Percentiles rank a stretch among this genome's conserved stretches.
phyloP scores from a whole-genome alignment of 2,113 vertebrate genomes.

The Egretta garzetta region DNA sequence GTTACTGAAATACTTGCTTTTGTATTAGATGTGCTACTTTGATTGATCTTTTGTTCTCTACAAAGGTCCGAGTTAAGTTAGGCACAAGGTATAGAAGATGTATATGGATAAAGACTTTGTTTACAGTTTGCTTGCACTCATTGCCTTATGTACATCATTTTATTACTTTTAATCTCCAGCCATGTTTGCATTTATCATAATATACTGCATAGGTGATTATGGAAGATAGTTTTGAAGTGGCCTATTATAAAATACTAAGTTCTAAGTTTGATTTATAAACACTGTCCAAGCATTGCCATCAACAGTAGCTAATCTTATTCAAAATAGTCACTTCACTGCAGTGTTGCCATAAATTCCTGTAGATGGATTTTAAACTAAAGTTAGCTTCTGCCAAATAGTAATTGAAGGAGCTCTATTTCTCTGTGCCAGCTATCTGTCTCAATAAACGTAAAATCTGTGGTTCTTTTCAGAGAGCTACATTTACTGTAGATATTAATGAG shows the following conservation, averaged over 20 bases:
- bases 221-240: constrained; percentile 57
- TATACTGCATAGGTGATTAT: constrained; percentile 67
- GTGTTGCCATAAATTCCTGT: constrained; percentile 72
- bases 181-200: constrained; percentile 65
- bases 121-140: constrained; percentile 32
- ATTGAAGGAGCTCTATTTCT: constrained; percentile 73
- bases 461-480: constrained; percentile 72
- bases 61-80: not conserved
- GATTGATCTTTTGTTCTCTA: not conserved
- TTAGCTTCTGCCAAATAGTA: constrained; percentile 76
- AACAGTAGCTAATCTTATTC: constrained; percentile 73
- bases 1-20: not conserved
- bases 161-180: constrained; percentile 63
- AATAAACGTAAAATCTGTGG: constrained; percentile 71
- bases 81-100: not conserved
- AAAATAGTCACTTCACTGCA: constrained; percentile 72
- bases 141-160: constrained; percentile 36
- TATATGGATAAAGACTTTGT: constrained; percentile 25
- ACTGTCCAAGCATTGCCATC: constrained; percentile 56
- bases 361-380: constrained; percentile 75
- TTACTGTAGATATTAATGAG: constrained; percentile 76
- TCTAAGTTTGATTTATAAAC: constrained; percentile 72
- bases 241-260: constrained; percentile 68
- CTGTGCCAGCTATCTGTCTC: constrained; percentile 72
- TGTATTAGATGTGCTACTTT: not conserved